Evolutionary conservation across 92 coral and sea anemone genomes (phyloP), one percentile per base, ranked within the genome.

Genomic region (Muricea muricata): DNA sequence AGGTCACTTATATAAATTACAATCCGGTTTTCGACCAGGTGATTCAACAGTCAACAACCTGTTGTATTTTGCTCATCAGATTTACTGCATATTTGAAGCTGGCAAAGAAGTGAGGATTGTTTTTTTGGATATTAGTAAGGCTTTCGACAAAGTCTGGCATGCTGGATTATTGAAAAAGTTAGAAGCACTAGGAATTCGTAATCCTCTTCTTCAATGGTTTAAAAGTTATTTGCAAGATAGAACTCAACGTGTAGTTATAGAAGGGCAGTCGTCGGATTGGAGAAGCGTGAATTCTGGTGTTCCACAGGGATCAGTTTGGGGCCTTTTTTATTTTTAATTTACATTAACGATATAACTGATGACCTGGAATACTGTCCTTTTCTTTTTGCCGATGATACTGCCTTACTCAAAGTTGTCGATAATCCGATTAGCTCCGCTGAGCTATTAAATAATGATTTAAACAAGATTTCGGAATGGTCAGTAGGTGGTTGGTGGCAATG

Each of bases 141-240:
- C 42, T 4, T 37, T 37, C 9, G 42, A 37, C 9, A 37, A 37
- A 88, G 84, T 37, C 9, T 37, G 42, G 86, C 86, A 13, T 9
- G 50, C 50, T 17, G 50, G 50, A 45, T 45, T 88, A 72, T 58
- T 86, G 70, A 37, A 57, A 79, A 88, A 88, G 61, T 54, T 89
- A 6, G 87, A 71, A 31, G 35, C 81, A 26, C 73, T 87, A 26
- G 87, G 87, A 29, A 30, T 81, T 15, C 56, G 78, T 23, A 75
- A 65, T 73, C 73, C 82, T 50, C 48, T 84, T 9, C 12, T 45
- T 1, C 50, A 45, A 45, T 45, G 50, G 50, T 45, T 45, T 45
- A 9, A 45, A 37, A 37, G 42, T 37, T 37, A 37, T 37, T 9
- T 37, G 4, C 5, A 37, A 37, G 9, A 37, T 37, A 37, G 42